Evolutionary conservation across 2,113 vertebrate species (phyloP), one percentile per base, ranked within the genome.

Genomic region (Poicephalus meyeri): DNA sequence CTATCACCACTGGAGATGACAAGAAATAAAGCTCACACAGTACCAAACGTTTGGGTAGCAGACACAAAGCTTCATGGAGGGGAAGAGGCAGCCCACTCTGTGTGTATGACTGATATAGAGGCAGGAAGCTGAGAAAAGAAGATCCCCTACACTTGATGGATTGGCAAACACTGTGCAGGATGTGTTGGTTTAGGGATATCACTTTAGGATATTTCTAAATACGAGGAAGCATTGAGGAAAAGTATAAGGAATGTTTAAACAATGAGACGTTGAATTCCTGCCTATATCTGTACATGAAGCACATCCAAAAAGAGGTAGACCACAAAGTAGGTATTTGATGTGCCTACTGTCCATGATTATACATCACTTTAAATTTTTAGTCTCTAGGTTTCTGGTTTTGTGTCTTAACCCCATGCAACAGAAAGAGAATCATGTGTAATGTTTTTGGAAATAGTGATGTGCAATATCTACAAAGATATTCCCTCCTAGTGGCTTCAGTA

Each of bases 171-270:
- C 35, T 61, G 6, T 52, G 47, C 70, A 55, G 52, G 14, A 77
- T 70, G 11, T 73, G 16, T 39, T 88, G 56, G 16, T 76, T 81
- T 71, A 66, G 29, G 61, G 53, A 80, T 79, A 70, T 2, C 1
- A 1, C 49, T 92, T 82, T 29, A 58, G 55, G 31, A 11, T 89
- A 50, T 81, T 91, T 92, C 73, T 74, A 31, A 90, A 64, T 49
- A 42, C 17, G 33, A 82, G 66, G 29, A 93, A 86, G 70, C 33
- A 7, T 46, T 68, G 68, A 95, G 33, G n/a, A 89, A 91, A 92
- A 55, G 14, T 31, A 61, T 33, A 31, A 82, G 11, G 11, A 63
- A 70, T 39, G 20, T 53, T 69, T 89, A 49, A 86, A 66, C 50
- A 74, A 74, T 25, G 41, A 83, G 6, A 31, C 42, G 33, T 6